These are phyloP conservation scores for Hyphantria cunea DNA, from an alignment of 1,140 invertebrate species.

Conservation along the genomic window DNA sequence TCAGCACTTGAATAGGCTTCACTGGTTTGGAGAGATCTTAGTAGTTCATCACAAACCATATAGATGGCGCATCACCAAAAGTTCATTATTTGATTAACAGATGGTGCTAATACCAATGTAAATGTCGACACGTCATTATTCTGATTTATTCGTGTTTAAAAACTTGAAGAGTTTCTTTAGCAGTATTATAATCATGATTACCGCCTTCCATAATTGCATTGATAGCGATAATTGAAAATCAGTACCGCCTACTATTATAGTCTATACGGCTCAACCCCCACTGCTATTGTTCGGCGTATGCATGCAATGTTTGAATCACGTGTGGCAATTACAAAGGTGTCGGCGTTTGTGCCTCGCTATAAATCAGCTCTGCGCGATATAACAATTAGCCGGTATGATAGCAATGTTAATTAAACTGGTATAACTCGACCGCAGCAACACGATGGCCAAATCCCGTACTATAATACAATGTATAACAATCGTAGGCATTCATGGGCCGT, in stretches of 20 bases:
- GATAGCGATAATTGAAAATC: slow-evolving; percentile 30
- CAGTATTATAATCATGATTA: slow-evolving; percentile 5
- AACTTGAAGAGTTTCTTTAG: neutral
- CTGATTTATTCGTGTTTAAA: too few species aligned
- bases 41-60: slow-evolving; percentile 34
- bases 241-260: slow-evolving; percentile 47
- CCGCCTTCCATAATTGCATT: slow-evolving; percentile 4
- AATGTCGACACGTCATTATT: slow-evolving; percentile 2
- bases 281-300: slow-evolving; percentile 35
- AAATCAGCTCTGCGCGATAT: slow-evolving; percentile 82
- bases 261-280: slow-evolving; percentile 24
- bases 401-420: slow-evolving; percentile 82
- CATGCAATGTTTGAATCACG: slow-evolving; percentile 59
- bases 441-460: slow-evolving; percentile 42
- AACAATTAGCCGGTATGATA: slow-evolving; percentile 82
- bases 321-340: slow-evolving; percentile 79
- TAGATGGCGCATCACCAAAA: slow-evolving; percentile 41
- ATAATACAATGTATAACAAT: slow-evolving; percentile 12
- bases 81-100: slow-evolving; percentile 40
- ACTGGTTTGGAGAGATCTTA: neutral
- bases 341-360: slow-evolving; percentile 67
- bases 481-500: too few species aligned
- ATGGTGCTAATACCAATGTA: slow-evolving; percentile 44
- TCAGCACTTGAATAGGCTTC: too few species aligned
- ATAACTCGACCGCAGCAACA: slow-evolving; percentile 65